Evolutionary conservation across 2,888 invertebrate species (phyloP).

Genomic region (Ceramica pisi): DNA sequence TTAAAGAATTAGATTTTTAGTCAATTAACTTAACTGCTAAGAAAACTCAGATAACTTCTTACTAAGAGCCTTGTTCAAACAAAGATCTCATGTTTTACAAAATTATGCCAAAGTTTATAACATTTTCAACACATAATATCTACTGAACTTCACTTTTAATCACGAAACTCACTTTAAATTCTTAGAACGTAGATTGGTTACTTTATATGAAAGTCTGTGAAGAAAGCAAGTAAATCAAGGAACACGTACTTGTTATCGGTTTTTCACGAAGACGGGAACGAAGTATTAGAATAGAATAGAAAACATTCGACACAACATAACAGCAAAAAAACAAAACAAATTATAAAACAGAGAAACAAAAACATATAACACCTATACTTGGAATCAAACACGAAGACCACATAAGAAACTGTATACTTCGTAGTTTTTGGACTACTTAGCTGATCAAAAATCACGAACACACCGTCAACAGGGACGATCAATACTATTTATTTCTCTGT

Average conservation of each 20-base stretch:
- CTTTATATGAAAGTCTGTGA: conserved; percentile 17
- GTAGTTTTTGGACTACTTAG: too few species aligned
- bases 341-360: too few species aligned
- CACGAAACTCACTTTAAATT: conserved; percentile 20
- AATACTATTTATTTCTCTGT: too few species aligned
- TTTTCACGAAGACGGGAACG: too few species aligned
- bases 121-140: conserved; percentile 7
- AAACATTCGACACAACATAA: too few species aligned
- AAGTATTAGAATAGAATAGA: too few species aligned
- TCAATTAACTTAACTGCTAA: background rate
- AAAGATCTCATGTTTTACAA: conserved; percentile 34
- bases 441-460: too few species aligned
- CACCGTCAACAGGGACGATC: too few species aligned
- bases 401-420: too few species aligned
- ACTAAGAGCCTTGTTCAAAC: conserved; percentile 26
- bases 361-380: too few species aligned
- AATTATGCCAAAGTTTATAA: conserved; percentile 22
- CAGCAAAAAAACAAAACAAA: too few species aligned
- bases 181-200: background rate
- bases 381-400: too few species aligned
- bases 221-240: conserved; percentile 8
- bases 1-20: background rate
- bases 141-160: conserved; percentile 25
- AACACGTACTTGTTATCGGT: background rate
- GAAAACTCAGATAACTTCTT: conserved; percentile 1